Evolutionary conservation across 2,113 vertebrate genomes (phyloP).

Genomic region (Dasyurus viverrinus): DNA sequence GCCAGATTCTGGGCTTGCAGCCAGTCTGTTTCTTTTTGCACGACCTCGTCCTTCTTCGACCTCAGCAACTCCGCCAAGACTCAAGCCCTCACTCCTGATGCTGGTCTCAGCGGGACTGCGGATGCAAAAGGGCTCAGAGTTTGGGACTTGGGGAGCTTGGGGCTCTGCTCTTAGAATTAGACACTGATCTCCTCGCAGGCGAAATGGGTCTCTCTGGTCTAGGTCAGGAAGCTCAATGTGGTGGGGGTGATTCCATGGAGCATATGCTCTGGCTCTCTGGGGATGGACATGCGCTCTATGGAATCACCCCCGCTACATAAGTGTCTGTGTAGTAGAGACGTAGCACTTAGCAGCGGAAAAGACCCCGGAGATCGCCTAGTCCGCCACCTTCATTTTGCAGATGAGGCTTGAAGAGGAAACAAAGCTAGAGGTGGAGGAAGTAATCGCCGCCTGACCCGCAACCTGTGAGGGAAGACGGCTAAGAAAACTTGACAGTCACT

Average conservation of each 20-base stretch:
- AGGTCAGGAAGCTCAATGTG: background rate
- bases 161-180: background rate
- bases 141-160: background rate
- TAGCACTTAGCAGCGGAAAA: background rate
- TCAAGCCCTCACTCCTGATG: background rate
- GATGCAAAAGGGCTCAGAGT: background rate
- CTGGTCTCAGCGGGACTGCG: background rate
- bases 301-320: background rate
- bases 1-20: background rate
- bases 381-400: background rate
- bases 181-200: background rate
- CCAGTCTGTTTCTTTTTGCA: background rate
- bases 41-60: background rate
- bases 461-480: background rate
- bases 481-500: background rate
- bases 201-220: background rate
- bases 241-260: slow-evolving; percentile 1
- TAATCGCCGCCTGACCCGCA: background rate
- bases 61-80: background rate
- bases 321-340: background rate
- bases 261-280: slow-evolving; percentile 2
- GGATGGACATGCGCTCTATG: slow-evolving; percentile 2
- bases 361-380: background rate
- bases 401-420: background rate
- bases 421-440: background rate